Base-by-base conservation (phyloP, 2,113 vertebrate species). In the Micromys minutus region DNA sequence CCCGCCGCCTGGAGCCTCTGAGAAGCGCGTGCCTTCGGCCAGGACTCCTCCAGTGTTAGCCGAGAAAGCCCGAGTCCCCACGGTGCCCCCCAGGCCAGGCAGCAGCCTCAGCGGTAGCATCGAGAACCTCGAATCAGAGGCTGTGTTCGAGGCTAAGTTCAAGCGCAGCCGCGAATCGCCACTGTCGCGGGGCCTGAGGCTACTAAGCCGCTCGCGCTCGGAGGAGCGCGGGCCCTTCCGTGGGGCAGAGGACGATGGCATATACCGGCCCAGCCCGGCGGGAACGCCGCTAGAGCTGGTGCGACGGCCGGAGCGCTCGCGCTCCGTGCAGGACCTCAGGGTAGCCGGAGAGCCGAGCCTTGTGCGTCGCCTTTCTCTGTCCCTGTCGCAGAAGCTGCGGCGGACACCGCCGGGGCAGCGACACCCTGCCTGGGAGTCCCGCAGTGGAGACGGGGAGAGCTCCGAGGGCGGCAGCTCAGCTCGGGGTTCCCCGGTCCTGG, bases 131-230 rank as follows among this genome's bases (percentile, higher is more conserved):
- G 98, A 99, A 69, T 99, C 99, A 0, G 99, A 99, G 97, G 99
- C 99, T n/a, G 98, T 99, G 67, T 99, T 99, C 19, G 99, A 99
- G 94, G 98, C 99, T 19, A 99, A 99, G 92, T 99, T 99, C 97
- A 99, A 99, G 97, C 99, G 99, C 90, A 97, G 98, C 65, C 99
- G 99, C 0, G 99, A 99, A 93, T 99, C 99, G 0, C 99, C 99
- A 0, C 98, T 99, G 57, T 98, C 98, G 8, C 98, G 99, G 61
- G 99, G 99, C 19, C 97, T 99, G 24, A 99, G 99, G 94, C 98
- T 99, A 39, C 98, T 99, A 69, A 99, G 99, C 36, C 98, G 99
- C 88, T 98, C 99, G 55, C 99, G 99, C 90, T 99, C 99, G 0
- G 99, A 99, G 90, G 99, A 99, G 79, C 99, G 99, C 94, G 94